Base-by-base conservation (phyloP, 2,888 invertebrate species). In the Podabrus alpinus region DNA sequence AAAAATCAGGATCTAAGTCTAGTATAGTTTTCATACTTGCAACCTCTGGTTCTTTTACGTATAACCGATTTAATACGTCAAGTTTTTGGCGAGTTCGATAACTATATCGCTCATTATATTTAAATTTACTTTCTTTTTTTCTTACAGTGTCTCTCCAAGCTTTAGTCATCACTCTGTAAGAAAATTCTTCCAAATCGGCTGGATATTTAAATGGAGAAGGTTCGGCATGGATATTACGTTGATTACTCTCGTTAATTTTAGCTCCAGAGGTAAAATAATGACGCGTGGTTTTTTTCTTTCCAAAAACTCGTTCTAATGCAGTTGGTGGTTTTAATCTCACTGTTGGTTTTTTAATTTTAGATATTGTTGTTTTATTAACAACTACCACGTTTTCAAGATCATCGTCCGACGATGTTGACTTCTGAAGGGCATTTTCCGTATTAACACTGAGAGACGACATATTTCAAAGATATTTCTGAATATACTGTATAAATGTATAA, bases 1-100 rank as follows among this genome's bases (percentile, higher is more conserved):
- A 93, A 84, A 92, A 93, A 77, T 91, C 89, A 0, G 92, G 91
- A 83, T 93, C 92, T 59, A 92, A 88, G 85, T 93, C 92, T 15
- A 91, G 88, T 68, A 92, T 90, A 1, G 91, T 90, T 78, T 89
- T 88, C 24, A 90, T 89, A 76, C 88, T 88, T 17, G 81, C 81
- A 5, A 84, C 75, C 25, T 87, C 86, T n/a, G 90, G 88, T 79
- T 90, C 89, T 83, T 90, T 87, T 19, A 92, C 88, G 72, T 88
- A 91, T 66, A 92, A 86, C 73, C 92, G 86, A 78, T 89, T 87
- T 25, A 92, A 87, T 79, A 92, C 85, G 81, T 91, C 90, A 79
- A 88, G 86, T 24, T 82, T 83, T 72, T 86, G 86, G 64, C 83
- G 80, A 4, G 85, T 84, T 66, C 83, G 82, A 77, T 84, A 83